These are phyloP conservation scores for Myotis myotis DNA, from an alignment of 2,797 vertebrate species.

Conservation along the genomic window DNA sequence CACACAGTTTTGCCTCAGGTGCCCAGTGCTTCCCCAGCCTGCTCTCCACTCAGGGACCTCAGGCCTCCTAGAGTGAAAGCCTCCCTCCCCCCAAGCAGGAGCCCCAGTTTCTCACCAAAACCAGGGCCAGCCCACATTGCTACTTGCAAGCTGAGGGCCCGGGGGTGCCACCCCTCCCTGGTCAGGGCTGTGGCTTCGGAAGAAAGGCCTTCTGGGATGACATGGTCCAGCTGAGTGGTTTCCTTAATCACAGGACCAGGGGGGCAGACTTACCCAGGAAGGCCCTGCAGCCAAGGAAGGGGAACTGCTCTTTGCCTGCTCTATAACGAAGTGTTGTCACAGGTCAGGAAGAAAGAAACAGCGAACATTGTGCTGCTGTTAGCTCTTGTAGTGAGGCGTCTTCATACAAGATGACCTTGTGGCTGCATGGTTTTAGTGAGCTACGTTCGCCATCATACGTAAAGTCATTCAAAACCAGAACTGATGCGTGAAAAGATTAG, in stretches of 20 bases:
- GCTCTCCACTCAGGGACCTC: neutral
- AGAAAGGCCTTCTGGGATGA: neutral
- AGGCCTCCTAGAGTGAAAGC: neutral
- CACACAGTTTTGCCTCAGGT: neutral
- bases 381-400: conserved; percentile 29
- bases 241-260: neutral
- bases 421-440: conserved; percentile 27
- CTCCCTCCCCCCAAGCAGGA: neutral
- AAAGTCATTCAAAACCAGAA: neutral
- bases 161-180: too few species aligned
- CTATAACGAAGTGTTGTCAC: neutral
- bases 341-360: neutral
- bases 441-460: neutral
- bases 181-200: accelerated
- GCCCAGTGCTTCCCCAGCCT: neutral
- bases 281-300: neutral
- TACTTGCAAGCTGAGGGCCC: neutral
- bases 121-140: neutral
- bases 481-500: neutral
- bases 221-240: too few species aligned
- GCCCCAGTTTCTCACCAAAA: neutral
- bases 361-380: neutral
- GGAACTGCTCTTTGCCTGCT: conserved; percentile 38
- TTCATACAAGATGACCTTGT: conserved; percentile 13
- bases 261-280: neutral